Conservation (phyloP, 2,113 vertebrate species). For the Ctenodactylus gundi region DNA sequence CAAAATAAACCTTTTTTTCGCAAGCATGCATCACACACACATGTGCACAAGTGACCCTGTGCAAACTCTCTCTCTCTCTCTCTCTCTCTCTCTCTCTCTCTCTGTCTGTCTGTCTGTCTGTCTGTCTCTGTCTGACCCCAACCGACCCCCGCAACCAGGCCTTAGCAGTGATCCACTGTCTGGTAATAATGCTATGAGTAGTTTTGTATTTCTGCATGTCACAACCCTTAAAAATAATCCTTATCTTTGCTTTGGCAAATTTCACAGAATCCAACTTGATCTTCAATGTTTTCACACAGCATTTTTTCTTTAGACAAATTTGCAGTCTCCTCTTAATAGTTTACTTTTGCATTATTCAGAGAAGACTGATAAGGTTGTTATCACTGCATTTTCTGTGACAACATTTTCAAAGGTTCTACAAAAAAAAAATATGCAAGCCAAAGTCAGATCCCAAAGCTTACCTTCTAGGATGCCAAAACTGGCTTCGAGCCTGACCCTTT, state of each 20-base stretch:
- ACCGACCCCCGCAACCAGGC: no score
- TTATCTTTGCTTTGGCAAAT: neutral
- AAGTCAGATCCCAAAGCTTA: neutral
- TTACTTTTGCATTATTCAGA: neutral
- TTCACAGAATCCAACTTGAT: neutral
- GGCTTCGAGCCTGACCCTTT: fast-evolving
- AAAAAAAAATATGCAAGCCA: fast-evolving
- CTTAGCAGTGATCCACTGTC: fast-evolving
- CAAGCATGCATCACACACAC: neutral
- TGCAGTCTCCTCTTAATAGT: fast-evolving
- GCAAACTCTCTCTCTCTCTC: no score
- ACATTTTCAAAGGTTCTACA: fast-evolving
- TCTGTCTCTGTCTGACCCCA: no score
- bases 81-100: no score
- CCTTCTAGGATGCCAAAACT: fast-evolving
- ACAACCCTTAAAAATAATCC: neutral
- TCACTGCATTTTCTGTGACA: fast-evolving
- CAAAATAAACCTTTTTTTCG: fast-evolving
- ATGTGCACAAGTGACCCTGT: no score
- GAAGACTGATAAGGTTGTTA: fast-evolving
- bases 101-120: no score
- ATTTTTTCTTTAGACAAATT: fast-evolving
- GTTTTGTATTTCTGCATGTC: neutral
- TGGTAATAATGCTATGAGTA: fast-evolving
- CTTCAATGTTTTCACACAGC: neutral